Percentiles rank a stretch among this genome's conserved stretches.
phyloP scores from a whole-genome alignment of 64 coral and sea anemone species.

The Stichodactyla helianthus region DNA sequence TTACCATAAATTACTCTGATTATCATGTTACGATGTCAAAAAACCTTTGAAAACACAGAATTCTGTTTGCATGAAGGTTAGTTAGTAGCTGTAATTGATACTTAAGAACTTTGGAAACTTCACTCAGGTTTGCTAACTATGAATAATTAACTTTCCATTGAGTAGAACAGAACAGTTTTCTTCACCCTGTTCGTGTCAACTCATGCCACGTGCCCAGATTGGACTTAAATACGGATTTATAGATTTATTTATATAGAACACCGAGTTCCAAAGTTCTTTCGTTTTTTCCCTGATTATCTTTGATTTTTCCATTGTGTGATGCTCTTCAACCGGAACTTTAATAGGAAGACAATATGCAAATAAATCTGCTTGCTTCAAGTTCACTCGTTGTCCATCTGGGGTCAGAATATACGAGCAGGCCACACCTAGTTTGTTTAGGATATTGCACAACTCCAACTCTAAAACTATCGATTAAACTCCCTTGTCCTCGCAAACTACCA shows the following conservation, averaged over 20 bases:
- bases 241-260: conserved; percentile 3
- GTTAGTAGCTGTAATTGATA: not conserved
- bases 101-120: not conserved
- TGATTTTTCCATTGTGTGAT: not conserved
- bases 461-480: not conserved
- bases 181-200: not conserved
- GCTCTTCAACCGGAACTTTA: not conserved
- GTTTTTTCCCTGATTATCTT: not conserved
- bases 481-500: not conserved
- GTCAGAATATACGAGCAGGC: not conserved
- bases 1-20: conserved; percentile 42
- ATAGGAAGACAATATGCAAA: not conserved
- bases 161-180: not conserved
- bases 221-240: not conserved
- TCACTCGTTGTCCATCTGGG: not conserved
- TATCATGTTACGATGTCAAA: not conserved
- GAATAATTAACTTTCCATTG: not conserved
- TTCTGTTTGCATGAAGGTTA: not conserved
- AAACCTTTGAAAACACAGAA: not conserved
- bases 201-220: not conserved
- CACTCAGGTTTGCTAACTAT: not conserved
- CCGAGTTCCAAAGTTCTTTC: not conserved
- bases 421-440: not conserved
- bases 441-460: not conserved
- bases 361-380: not conserved